These are phyloP conservation scores for Poeciliopsis prolifica DNA, from an alignment of 2,113 vertebrate species.

Conservation along the genomic window DNA sequence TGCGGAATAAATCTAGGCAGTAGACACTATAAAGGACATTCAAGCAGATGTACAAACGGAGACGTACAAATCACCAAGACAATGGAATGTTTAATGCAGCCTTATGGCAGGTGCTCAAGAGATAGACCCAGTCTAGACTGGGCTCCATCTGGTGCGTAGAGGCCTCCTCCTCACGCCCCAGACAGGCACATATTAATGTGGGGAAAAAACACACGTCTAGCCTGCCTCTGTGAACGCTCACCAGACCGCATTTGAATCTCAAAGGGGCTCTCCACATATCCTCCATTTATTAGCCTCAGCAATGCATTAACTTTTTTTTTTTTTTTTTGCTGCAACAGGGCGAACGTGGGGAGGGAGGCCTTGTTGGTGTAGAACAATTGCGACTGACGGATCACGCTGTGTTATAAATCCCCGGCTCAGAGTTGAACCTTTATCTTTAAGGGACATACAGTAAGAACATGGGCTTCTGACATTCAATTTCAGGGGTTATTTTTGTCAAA, in stretches of 20 bases:
- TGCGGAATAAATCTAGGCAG: constrained; percentile 15
- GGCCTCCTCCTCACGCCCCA: constrained; percentile 76
- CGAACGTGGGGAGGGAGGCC: constrained; percentile 33
- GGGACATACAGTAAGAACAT: neutral
- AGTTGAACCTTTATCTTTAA: constrained; percentile 7
- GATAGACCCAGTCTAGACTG: constrained; percentile 76
- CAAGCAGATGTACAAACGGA: constrained; percentile 17
- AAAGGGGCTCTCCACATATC: constrained; percentile 69
- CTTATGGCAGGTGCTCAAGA: constrained; percentile 77
- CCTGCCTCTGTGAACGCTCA: constrained; percentile 69
- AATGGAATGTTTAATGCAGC: constrained; percentile 62
- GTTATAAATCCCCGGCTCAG: constrained; percentile 27
- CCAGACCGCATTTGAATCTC: constrained; percentile 80
- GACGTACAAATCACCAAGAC: constrained; percentile 55
- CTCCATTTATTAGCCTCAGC: constrained; percentile 76
- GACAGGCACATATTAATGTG: constrained; percentile 85
- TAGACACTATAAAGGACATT: constrained; percentile 15
- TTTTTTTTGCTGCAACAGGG: constrained; percentile 34
- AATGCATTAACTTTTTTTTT: constrained; percentile 61
- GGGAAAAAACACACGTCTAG: constrained; percentile 74
- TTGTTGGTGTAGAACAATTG: constrained; percentile 3
- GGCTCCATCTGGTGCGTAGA: constrained; percentile 81
- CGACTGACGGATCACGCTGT: constrained; percentile 17
- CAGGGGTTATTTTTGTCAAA: constrained; percentile 1
- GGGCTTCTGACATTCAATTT: neutral